phyloP scores from a whole-genome alignment of 2,113 vertebrate species.

The Sinocyclocheilus grahami region DNA sequence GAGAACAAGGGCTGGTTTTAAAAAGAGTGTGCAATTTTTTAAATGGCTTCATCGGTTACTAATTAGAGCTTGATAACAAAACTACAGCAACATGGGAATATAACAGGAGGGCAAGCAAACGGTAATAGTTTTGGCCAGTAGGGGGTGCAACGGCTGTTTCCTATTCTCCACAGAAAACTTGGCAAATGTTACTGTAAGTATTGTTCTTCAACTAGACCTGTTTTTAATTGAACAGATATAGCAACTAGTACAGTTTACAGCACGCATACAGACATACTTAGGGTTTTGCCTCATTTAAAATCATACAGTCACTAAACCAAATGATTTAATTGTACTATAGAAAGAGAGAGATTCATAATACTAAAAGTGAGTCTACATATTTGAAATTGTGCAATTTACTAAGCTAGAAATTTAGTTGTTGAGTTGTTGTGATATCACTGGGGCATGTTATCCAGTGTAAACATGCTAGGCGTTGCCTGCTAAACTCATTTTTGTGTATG shows the following conservation, averaged over 20 bases:
- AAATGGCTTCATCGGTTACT: not conserved
- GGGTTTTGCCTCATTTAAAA: too few relatives aligned
- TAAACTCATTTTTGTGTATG: not conserved
- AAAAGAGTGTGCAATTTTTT: not conserved
- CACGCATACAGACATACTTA: too few relatives aligned
- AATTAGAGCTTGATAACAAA: not conserved
- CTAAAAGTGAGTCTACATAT: not conserved
- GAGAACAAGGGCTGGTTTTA: not conserved
- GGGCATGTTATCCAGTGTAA: not conserved
- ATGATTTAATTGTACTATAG: too few relatives aligned
- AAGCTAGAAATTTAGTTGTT: too few relatives aligned
- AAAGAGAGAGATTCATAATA: not conserved
- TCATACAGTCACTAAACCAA: too few relatives aligned
- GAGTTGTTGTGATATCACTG: not conserved
- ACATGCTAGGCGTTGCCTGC: not conserved
- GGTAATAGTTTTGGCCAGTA: constrained; percentile 12
- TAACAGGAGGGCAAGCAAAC: not conserved
- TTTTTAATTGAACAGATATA: too few relatives aligned
- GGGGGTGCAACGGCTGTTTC: constrained; percentile 29
- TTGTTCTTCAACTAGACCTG: too few relatives aligned
- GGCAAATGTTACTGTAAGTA: too few relatives aligned
- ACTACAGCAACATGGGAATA: not conserved
- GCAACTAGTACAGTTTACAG: too few relatives aligned
- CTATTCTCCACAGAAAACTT: not conserved
- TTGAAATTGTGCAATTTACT: not conserved